Conservation (phyloP, 2,113 vertebrate species). For the Pelmatolapia mariae region DNA sequence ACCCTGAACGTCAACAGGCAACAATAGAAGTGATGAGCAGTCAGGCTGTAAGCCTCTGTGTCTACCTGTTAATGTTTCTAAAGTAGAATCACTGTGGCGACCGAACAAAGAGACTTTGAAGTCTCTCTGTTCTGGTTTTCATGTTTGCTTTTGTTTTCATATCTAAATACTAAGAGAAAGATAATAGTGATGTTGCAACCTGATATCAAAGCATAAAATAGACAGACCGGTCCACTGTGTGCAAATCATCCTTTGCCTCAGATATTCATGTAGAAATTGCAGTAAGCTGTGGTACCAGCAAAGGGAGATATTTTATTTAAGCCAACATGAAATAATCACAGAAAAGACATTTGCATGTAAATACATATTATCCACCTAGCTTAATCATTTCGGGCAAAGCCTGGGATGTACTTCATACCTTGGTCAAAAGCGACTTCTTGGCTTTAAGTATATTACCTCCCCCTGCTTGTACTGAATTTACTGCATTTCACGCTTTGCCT, state of each 20-base stretch:
- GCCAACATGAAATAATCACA: background rate
- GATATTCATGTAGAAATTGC: background rate
- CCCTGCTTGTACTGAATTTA: background rate
- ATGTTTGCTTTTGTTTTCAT: background rate
- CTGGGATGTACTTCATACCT: background rate
- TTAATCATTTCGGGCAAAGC: fast-evolving
- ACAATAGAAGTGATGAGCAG: background rate
- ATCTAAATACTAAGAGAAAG: background rate
- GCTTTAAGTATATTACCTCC: background rate
- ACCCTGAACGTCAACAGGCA: background rate
- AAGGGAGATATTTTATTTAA: background rate
- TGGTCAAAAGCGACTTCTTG: background rate
- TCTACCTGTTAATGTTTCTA: background rate
- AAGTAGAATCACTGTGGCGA: background rate
- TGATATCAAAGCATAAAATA: background rate
- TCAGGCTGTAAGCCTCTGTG: background rate
- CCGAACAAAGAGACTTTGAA: background rate
- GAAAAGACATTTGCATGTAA: background rate
- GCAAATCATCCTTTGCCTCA: background rate
- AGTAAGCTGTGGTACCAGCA: background rate
- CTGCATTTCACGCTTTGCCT: background rate
- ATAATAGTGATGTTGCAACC: background rate
- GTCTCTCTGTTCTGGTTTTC: background rate
- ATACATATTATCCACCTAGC: background rate
- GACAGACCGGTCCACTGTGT: background rate